phyloP scores from a whole-genome alignment of 2,888 invertebrate species.

The Tricholauxania praeusta region DNA sequence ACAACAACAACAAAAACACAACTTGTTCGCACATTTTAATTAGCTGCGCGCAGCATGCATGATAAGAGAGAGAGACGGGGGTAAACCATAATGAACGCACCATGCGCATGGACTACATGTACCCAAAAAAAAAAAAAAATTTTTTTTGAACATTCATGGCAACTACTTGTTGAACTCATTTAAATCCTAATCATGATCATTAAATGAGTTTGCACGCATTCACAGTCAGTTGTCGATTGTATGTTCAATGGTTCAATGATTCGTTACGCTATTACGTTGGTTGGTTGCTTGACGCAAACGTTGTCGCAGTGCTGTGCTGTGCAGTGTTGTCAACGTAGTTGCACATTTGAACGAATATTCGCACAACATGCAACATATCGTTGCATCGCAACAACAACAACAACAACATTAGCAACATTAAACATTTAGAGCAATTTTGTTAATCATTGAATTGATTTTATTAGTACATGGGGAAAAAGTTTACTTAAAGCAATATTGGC shows the following conservation, averaged over 20 bases:
- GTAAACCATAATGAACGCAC: no score
- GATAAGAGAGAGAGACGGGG: no score
- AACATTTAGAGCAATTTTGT: constrained; percentile 34
- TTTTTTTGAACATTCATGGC: no score
- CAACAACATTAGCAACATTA: constrained; percentile 6
- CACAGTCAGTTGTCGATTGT: background rate
- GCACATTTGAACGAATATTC: background rate
- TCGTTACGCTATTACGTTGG: background rate
- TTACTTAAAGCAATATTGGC: no score
- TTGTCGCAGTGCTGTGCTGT: background rate
- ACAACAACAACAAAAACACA: background rate
- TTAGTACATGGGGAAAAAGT: no score
- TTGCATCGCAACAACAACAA: constrained; percentile 19
- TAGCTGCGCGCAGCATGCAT: constrained; percentile 9
- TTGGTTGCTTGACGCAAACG: background rate
- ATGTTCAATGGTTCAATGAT: background rate
- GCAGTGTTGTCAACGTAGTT: constrained; percentile 6
- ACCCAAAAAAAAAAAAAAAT: no score
- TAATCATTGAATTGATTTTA: constrained; percentile 30
- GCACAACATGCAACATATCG: background rate
- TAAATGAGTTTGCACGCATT: constrained; percentile 33
- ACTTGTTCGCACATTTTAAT: constrained; percentile 38
- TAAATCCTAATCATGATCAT: constrained; percentile 38
- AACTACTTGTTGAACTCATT: constrained; percentile 37
- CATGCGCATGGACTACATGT: no score